Percentiles rank a stretch among this genome's conserved stretches.
Conservation (phyloP, 1,140 invertebrate species). For the Sinonovacula constricta region DNA sequence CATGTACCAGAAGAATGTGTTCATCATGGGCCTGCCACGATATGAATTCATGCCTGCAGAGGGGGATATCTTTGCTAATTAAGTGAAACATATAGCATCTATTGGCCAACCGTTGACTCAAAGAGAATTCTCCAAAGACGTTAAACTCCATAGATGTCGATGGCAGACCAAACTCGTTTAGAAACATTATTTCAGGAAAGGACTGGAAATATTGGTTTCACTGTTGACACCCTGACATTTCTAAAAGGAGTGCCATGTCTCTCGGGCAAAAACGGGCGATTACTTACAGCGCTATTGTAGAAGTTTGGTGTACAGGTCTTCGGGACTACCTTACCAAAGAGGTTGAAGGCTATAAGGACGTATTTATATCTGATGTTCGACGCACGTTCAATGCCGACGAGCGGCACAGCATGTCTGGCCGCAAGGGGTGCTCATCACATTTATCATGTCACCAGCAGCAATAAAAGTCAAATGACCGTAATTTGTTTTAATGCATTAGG, state of each 20-base stretch:
- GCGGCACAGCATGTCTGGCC: background rate
- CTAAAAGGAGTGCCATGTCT: background rate
- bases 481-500: background rate
- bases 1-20: no score
- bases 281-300: background rate
- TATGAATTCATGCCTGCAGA: no score
- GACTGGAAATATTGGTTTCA: no score
- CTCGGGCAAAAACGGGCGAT: constrained; percentile 1
- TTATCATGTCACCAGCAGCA: background rate
- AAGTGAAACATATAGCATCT: no score
- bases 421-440: background rate
- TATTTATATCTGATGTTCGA: background rate
- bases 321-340: background rate
- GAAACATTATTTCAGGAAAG: constrained; percentile 15
- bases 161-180: no score
- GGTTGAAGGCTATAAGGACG: background rate
- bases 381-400: background rate
- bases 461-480: background rate
- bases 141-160: no score
- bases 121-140: no score
- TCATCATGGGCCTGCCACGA: no score
- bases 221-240: background rate
- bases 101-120: no score
- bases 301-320: background rate
- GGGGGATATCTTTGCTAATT: no score